These are phyloP conservation scores for Eidolon helvum DNA, from an alignment of 2,113 vertebrate species.

Conservation along the genomic window DNA sequence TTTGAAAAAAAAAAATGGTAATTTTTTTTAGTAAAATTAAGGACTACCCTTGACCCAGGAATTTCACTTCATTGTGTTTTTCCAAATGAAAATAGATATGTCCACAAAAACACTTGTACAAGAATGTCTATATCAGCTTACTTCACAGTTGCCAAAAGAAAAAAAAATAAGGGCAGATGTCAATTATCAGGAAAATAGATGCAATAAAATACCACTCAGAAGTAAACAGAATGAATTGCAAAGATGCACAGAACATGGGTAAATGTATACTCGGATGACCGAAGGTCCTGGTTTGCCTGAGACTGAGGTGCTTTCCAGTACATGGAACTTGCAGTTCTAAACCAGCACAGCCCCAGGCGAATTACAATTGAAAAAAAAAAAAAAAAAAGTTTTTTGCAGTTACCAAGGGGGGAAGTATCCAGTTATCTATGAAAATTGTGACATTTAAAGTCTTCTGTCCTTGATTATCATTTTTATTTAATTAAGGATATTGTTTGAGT, in stretches of 20 bases:
- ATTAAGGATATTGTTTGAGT: not conserved
- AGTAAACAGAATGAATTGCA: not conserved
- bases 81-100: not conserved
- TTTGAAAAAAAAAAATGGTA: not conserved
- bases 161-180: not conserved
- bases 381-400: not conserved
- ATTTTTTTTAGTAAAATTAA: not conserved
- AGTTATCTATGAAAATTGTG: not conserved
- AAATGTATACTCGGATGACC: not conserved
- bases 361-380: not conserved
- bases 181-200: not conserved
- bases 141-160: not conserved
- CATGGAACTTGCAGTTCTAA: not conserved
- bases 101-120: not conserved
- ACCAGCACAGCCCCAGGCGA: not conserved
- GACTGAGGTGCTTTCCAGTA: not conserved
- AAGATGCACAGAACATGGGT: not conserved
- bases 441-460: not conserved
- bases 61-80: not conserved
- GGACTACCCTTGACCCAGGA: not conserved
- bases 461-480: conserved; percentile 28
- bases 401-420: not conserved
- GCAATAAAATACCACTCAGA: not conserved
- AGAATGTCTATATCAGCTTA: not conserved
- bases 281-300: not conserved